Evolutionary conservation across 2,888 invertebrate genomes (phyloP), one percentile per base, ranked within the genome.

Genomic region (Synergus umbraculus): DNA sequence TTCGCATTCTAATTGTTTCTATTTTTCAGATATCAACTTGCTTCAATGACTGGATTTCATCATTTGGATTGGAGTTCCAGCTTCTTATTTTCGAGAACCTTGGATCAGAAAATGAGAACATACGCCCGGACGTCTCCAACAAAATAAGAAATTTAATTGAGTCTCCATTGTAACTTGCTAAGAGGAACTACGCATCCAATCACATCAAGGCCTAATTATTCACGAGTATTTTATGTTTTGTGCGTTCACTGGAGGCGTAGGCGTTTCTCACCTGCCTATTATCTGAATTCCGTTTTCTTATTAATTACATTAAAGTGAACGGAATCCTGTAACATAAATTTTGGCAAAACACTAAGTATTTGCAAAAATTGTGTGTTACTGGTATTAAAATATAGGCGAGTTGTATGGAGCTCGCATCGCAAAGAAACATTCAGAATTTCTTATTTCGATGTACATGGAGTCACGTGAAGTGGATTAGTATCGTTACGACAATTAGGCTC

Each of bases 381-480:
- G 49, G n/a, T 73, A 73, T 73, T 73, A 73, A 73, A 73, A 73
- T 73, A 73, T 73, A 73, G 73, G 37, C 54, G 73, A 73, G 37
- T 41, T 73, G 37, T 54, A 37, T n/a, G 73, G 54, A 54, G 37
- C 54, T 73, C 73, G 73, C 73, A 73, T 54, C n/a, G 49, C 41
- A 73, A 73, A 73, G 37, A 73, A 73, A 54, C 73, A 49, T 73
- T 54, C 29, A 73, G 37, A 73, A 73, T 73, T 73, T 63, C 15
- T 76, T 73, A 73, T 41, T 73, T 73, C 54, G 73, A 73, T 73
- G 73, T 73, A 49, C 49, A 67, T 54, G 65, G 77, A 87, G 87
- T 87, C 88, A 87, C 87, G 88, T 87, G 80, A 86, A 85, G 80
- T 79, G 83, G 63, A 82, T 78, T 54, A 82, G 77, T 58, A 86